A percentile compares a stretch with the other conserved stretches of the same genome.
phyloP scores from a whole-genome alignment of 2,113 vertebrate genomes.

The Zapornia atra region DNA sequence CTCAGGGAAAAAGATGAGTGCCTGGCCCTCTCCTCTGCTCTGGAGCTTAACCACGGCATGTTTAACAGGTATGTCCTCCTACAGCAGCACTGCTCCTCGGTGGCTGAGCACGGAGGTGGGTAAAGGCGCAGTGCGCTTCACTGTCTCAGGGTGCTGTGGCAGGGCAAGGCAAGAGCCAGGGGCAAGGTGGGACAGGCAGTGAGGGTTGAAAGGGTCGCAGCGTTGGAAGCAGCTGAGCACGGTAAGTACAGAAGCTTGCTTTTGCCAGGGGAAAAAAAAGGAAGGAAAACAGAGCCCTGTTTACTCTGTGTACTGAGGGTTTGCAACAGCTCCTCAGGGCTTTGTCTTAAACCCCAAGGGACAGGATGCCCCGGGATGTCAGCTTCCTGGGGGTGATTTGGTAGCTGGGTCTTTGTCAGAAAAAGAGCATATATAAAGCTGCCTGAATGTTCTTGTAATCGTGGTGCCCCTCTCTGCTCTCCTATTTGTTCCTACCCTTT shows the following conservation, averaged over 20 bases:
- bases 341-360: background rate
- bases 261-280: background rate
- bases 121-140: accelerated
- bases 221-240: accelerated
- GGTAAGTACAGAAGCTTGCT: background rate
- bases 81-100: accelerated
- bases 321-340: background rate
- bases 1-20: conserved; percentile 24
- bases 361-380: background rate
- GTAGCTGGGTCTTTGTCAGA: background rate
- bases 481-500: background rate
- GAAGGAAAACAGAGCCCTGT: background rate
- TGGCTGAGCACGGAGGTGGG: accelerated
- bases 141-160: accelerated
- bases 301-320: background rate
- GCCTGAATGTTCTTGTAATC: background rate
- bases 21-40: conserved; percentile 11
- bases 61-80: conserved; percentile 36
- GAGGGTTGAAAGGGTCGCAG: background rate
- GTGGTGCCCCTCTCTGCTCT: accelerated
- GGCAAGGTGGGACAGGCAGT: background rate
- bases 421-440: background rate
- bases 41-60: background rate
- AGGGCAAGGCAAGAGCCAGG: background rate
- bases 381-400: background rate